Evolutionary conservation across 37 sponge, comb jelly and placozoan genomes (phyloP), one percentile per base, ranked within the genome.

Genomic region (Bolinopsis microptera): DNA sequence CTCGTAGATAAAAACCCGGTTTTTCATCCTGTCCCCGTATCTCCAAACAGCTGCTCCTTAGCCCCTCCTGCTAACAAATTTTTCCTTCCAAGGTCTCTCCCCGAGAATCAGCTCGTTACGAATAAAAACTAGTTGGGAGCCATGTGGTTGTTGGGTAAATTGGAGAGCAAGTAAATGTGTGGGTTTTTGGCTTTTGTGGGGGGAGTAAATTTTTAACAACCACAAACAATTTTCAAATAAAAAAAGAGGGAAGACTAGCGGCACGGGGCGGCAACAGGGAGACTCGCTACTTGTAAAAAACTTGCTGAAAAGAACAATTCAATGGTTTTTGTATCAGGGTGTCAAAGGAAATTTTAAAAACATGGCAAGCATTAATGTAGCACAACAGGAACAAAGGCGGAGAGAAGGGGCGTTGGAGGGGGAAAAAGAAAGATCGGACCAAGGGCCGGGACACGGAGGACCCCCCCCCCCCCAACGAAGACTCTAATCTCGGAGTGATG

Each of bases 91-190:
- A 8, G 31, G 83, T 35, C 23, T 33, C 83, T 82, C 83, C 5
- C 83, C 83, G 8, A 82, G 38, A 36, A 82, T 82, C 35, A 82
- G 38, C 38, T 82, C 83, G 38, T 82, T 82, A 5, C 83, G 35
- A 36, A 82, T 82, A 31, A 82, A 82, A 23, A 0, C 3, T 31
- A 36, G 2, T 8, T 33, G 8, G 13, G 83, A 33, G 36, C 13
- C 31, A 36, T 48, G 61, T 48, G 9, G 61, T 5, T 13, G 61
- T 48, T n/a, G n/a, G n/a, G n/a, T n/a, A n/a, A 48, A 48, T 13
- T 48, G 5, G 9, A 48, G 61, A 48, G 61, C 13, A 18, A 13
- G 13, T 13, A 48, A n/a, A n/a, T n/a, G n/a, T n/a, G n/a, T n/a
- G n/a, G n/a, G n/a, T n/a, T n/a, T n/a, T n/a, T n/a, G n/a, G n/a